These are phyloP conservation scores for Ctenomys sociabilis DNA, from an alignment of 2,113 vertebrate genomes.

Conservation along the genomic window DNA sequence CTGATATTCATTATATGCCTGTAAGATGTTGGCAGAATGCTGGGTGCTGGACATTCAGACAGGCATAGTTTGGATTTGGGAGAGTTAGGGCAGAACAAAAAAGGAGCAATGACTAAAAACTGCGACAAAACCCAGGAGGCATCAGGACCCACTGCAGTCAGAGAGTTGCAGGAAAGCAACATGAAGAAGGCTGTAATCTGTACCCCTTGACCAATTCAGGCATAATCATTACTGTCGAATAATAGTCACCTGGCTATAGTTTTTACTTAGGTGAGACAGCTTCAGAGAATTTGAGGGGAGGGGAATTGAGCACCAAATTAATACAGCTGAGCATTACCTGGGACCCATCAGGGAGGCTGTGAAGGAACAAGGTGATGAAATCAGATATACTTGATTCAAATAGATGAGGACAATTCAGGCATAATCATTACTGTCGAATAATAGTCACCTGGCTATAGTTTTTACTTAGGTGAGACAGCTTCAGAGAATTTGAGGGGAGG, in stretches of 20 bases:
- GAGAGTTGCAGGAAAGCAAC: neutral
- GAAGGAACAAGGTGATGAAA: constrained; percentile 2
- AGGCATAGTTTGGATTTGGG: neutral
- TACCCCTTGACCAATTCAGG: neutral
- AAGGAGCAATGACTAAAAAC: neutral
- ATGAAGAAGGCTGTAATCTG: neutral
- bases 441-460: neutral
- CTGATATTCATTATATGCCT: neutral
- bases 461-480: neutral
- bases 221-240: neutral
- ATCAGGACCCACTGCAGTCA: neutral
- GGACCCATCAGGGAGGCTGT: neutral
- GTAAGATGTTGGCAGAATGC: neutral
- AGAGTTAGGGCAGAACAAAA: neutral
- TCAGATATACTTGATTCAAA: neutral
- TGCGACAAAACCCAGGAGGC: neutral
- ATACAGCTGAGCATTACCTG: neutral
- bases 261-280: neutral
- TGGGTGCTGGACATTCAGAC: neutral
- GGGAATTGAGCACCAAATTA: neutral
- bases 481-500: neutral
- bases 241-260: neutral
- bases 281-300: neutral
- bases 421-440: neutral
- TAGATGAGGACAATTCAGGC: neutral